Evolutionary conservation across 2,888 invertebrate species (phyloP).

Genomic region (Polydrusus pterygomalis): DNA sequence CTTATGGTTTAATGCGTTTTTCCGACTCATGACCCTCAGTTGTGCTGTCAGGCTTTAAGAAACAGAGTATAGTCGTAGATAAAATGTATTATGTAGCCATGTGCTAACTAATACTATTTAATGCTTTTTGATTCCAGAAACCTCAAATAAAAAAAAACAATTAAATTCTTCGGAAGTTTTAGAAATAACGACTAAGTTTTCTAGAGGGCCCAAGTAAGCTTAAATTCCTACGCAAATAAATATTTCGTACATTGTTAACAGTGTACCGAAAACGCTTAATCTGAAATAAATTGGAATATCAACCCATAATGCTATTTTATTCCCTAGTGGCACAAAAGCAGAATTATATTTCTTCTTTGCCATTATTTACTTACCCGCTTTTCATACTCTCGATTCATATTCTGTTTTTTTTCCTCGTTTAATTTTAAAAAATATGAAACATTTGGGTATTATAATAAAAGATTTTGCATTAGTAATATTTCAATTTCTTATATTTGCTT

Average conservation of each 20-base stretch:
- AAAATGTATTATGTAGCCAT: too few species aligned
- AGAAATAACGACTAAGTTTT: too few species aligned
- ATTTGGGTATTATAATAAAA: not conserved
- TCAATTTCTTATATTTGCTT: slow-evolving; percentile 5
- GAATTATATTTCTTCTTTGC: slow-evolving; percentile 7
- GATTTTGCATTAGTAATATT: slow-evolving; percentile 10
- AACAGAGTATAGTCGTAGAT: too few species aligned
- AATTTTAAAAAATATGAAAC: slow-evolving; percentile 6
- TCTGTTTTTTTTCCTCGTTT: not conserved
- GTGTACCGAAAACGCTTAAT: not conserved
- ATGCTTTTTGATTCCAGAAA: too few species aligned
- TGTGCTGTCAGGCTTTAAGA: too few species aligned
- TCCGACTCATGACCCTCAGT: too few species aligned
- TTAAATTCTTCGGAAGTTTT: too few species aligned
- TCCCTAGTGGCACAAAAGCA: not conserved
- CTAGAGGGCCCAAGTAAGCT: too few species aligned
- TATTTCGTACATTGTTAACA: not conserved
- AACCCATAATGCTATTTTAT: slow-evolving; percentile 4
- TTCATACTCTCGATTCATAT: slow-evolving; percentile 1
- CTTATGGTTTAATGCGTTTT: too few species aligned
- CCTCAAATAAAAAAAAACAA: too few species aligned
- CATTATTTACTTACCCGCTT: not conserved
- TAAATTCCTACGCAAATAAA: too few species aligned
- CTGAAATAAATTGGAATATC: slow-evolving; percentile 5
- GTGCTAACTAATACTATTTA: too few species aligned